phyloP scores from a whole-genome alignment of 2,797 vertebrate species.

The Emydoidea blandingii region DNA sequence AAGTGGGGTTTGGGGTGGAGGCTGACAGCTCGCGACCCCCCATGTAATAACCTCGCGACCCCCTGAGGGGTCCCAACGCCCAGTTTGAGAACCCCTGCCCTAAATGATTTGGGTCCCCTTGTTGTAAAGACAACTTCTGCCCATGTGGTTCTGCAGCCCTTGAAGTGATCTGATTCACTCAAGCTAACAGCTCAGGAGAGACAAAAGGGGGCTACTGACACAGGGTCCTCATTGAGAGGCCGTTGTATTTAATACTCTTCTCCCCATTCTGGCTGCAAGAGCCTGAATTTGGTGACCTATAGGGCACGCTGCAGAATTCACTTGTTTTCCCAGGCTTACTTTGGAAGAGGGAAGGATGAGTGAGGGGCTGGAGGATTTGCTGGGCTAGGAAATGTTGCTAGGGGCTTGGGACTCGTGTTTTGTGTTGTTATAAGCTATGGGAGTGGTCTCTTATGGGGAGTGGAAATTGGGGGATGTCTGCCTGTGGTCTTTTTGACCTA shows the following conservation, averaged over 20 bases:
- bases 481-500: fast-evolving
- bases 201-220: not conserved
- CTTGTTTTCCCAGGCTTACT: conserved; percentile 39
- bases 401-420: not conserved
- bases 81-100: not conserved
- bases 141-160: conserved; percentile 8
- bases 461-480: not conserved
- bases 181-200: conserved; percentile 10
- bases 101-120: conserved; percentile 7
- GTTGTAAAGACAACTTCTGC: not conserved
- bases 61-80: no score
- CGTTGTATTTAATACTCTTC: fast-evolving
- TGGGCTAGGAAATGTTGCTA: conserved; percentile 29
- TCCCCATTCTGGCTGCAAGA: not conserved
- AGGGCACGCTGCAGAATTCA: not conserved
- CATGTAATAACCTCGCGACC: no score
- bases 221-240: not conserved
- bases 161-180: conserved; percentile 34
- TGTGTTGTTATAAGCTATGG: not conserved
- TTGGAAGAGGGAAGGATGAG: not conserved
- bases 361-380: not conserved
- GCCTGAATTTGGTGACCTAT: not conserved
- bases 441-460: not conserved
- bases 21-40: no score
- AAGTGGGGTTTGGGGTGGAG: no score